Evolutionary conservation across 2,113 vertebrate genomes (phyloP), one percentile per base, ranked within the genome.

Genomic region (Otolemur garnettii): DNA sequence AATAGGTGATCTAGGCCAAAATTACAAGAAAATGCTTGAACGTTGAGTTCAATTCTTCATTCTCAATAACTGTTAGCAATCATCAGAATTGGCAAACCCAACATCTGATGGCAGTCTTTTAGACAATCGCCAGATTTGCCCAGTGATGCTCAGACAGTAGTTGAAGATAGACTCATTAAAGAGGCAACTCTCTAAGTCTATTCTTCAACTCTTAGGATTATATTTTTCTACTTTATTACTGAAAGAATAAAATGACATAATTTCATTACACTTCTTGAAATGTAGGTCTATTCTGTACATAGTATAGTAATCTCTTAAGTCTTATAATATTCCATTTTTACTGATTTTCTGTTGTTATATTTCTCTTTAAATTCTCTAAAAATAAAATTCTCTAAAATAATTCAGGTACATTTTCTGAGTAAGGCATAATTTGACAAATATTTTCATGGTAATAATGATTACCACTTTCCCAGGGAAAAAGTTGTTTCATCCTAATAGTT

Each of bases 291-390:
- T 53, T 59, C 26, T 50, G 6, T 45, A 28, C 17, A 18, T 79
- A 95, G 26, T 75, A n/a, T 82, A 78, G 91, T 64, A 15, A 78
- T 84, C 59, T 91, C 64, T 35, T n/a, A 94, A 42, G 14, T 80
- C 14, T 87, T 84, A 77, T 66, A 94, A 66, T 22, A 60, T 64
- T 83, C 74, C 5, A 75, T 96, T 95, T 95, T 91, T 55, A 55
- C 53, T 57, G 33, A 69, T 30, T 80, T 96, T 57, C 60, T 90
- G 86, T 55, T 84, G 83, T 82, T 87, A 86, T 45, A 50, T 50
- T 92, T 95, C 93, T 59, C 81, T 83, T 85, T 57, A 82, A 35
- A 18, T 77, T 90, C 19, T 89, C 60, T 93, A 91, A 96, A 93
- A 90, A 72, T 79, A 10, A 82, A 35, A 18, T 77, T 90, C 19